Percentiles rank a stretch among this genome's conserved stretches.
phyloP scores from a whole-genome alignment of 2,113 vertebrate genomes.

The Ceuthmochares aereus region DNA sequence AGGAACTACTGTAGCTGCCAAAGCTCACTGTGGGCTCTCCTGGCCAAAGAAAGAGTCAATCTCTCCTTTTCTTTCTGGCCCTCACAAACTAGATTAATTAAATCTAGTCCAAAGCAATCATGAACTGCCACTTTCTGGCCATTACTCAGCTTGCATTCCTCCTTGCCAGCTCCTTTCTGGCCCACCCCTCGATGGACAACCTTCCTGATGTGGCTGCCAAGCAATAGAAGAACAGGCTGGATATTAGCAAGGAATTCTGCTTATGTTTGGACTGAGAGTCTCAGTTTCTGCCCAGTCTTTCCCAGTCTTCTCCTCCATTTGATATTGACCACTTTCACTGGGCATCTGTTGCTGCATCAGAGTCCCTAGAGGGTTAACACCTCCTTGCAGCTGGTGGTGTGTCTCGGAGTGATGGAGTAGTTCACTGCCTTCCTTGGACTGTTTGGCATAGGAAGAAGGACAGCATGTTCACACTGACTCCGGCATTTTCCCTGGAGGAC shows the following conservation, averaged over 20 bases:
- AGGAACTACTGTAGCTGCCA: background rate
- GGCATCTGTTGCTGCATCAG: too few relatives aligned
- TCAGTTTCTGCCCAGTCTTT: background rate
- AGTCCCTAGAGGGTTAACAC: constrained; percentile 43
- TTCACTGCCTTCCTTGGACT: background rate
- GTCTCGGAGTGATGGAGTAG: background rate
- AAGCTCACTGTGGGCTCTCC: background rate
- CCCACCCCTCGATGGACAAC: background rate
- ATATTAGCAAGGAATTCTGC: background rate
- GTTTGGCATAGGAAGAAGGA: background rate
- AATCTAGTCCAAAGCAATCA: background rate
- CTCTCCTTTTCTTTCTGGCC: background rate
- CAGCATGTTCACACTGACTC: constrained; percentile 17
- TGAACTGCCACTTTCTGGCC: background rate
- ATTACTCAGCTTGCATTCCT: background rate
- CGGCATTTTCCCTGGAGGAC: background rate
- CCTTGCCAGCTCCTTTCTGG: background rate
- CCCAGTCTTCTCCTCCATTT: background rate
- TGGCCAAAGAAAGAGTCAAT: background rate
- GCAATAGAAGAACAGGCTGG: background rate
- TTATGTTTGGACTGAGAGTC: background rate
- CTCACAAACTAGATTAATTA: background rate
- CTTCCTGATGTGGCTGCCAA: background rate
- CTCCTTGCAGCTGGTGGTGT: background rate
- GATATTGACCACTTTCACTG: background rate